Evolutionary conservation across 2,888 invertebrate genomes (phyloP), one percentile per base, ranked within the genome.

Genomic region (Omphaloscelis lunosa): DNA sequence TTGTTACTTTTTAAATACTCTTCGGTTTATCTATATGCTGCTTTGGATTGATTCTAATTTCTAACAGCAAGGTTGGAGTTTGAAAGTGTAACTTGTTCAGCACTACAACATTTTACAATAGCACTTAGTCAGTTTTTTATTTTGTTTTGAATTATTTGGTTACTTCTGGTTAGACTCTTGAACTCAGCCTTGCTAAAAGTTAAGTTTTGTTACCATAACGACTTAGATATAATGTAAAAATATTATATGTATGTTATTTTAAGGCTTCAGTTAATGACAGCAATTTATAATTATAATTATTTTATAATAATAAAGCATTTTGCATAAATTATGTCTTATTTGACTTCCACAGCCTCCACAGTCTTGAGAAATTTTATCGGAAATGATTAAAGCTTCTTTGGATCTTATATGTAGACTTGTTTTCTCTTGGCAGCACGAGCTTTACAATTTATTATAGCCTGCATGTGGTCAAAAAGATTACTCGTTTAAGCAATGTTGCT

Each of bases 161-260:
- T 67, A 69, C 1, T 39, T 15, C 72, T 83, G 79, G 94, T 95
- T 95, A 95, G 91, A 93, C 93, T 95, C 95, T 95, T 95, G 94
- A 95, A 91, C 94, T 92, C 92, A 90, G 89, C 90, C 93, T 90
- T 89, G 88, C 72, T 83, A 80, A 79, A 77, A 73, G 63, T 79
- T 82, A 83, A 81, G 80, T 79, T 85, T 84, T 85, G 88, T 89
- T 90, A 90, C 89, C 88, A 90, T 83, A 83, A 76, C 67, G 65
- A 67, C 70, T 77, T 83, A 79, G 75, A 39, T 79, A 51, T 86
- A 82, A 75, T 79, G 76, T 84, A 79, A 83, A 79, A 75, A 34
- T 34, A 34, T 34, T 88, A 82, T 86, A 80, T 75, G 56, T 79
- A 84, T 78, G 51, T 75, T 78, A 84, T 77, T 34, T 77, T 86